phyloP scores from a whole-genome alignment of 1,140 invertebrate genomes.

The Heliconius hewitsoni region DNA sequence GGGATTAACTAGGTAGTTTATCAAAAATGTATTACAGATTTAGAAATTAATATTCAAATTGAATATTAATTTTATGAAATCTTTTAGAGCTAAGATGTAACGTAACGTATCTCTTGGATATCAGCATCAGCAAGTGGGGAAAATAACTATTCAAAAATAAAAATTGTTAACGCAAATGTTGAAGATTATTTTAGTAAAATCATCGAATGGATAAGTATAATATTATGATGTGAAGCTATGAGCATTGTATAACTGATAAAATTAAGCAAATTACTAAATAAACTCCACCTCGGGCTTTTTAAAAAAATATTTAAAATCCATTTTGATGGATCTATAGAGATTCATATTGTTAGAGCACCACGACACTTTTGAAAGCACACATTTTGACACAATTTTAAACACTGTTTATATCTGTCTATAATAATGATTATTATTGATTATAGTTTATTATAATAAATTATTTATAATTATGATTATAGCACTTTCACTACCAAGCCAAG shows the following conservation, averaged over 20 bases:
- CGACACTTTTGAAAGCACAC: not conserved
- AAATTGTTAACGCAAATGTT: too few relatives aligned
- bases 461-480: not conserved
- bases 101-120: too few relatives aligned
- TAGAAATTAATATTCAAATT: too few relatives aligned
- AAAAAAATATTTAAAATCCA: conserved; percentile 11
- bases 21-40: too few relatives aligned
- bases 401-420: not conserved
- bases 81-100: too few relatives aligned
- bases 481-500: not conserved
- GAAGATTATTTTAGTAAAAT: not conserved
- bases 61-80: too few relatives aligned
- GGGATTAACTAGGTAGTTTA: too few relatives aligned
- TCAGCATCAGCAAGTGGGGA: too few relatives aligned
- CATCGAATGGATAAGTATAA: not conserved
- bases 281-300: not conserved
- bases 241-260: not conserved
- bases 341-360: conserved; percentile 4
- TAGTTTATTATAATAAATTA: not conserved
- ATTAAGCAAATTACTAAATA: not conserved
- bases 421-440: not conserved
- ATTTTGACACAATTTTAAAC: not conserved
- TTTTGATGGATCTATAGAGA: conserved; percentile 6
- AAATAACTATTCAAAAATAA: too few relatives aligned
- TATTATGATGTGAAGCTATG: not conserved